These are phyloP conservation scores for Sterna hirundo DNA, from an alignment of 2,113 vertebrate genomes.

Conservation along the genomic window DNA sequence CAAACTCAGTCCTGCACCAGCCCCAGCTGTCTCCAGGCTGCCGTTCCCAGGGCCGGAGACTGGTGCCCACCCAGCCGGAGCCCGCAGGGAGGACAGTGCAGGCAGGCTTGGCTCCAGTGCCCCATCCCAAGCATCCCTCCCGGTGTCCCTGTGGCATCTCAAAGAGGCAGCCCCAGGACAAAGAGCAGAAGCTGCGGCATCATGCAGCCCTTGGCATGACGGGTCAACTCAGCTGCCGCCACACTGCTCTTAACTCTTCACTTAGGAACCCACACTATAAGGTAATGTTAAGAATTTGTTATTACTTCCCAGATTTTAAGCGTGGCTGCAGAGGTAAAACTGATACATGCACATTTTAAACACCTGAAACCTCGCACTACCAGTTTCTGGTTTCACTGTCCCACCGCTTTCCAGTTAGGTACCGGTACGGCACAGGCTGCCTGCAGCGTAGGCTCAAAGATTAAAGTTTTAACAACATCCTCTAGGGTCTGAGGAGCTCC, in stretches of 20 bases:
- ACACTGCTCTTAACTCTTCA: background rate
- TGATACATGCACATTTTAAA: fast-evolving
- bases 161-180: background rate
- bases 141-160: fast-evolving
- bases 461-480: background rate
- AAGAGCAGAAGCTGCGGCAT: background rate
- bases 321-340: background rate
- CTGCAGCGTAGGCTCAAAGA: background rate
- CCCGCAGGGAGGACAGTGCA: fast-evolving
- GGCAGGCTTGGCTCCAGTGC: fast-evolving
- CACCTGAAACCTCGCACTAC: background rate
- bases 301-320: background rate
- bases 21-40: too few relatives aligned
- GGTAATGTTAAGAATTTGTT: too few relatives aligned
- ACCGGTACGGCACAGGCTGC: background rate
- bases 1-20: background rate
- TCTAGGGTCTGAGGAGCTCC: background rate
- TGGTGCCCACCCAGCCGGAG: background rate
- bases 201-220: fast-evolving
- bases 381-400: background rate
- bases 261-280: background rate
- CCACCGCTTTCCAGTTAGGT: background rate
- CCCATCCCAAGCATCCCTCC: fast-evolving
- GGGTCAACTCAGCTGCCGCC: background rate
- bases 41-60: background rate